A percentile compares a stretch with the other conserved stretches of the same genome.
phyloP scores from a whole-genome alignment of 1,140 invertebrate genomes.

The Papilio machaon region DNA sequence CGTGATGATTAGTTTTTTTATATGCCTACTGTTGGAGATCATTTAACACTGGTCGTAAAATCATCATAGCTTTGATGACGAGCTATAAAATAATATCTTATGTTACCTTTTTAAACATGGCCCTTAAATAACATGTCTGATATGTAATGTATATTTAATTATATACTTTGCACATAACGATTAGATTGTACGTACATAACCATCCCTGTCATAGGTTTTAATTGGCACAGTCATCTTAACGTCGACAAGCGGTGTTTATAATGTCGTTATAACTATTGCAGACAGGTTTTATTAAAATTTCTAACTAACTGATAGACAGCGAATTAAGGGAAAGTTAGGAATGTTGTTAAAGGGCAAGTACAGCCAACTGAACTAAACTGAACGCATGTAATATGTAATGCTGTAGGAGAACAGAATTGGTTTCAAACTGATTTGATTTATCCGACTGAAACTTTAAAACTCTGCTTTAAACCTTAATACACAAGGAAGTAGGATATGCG shows the following conservation, averaged over 20 bases:
- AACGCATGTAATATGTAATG: not conserved
- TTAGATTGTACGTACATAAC: not conserved
- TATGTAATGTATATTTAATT: conserved; percentile 15
- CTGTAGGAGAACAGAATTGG: not conserved
- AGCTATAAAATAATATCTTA: not conserved
- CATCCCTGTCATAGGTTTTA: conserved; percentile 33
- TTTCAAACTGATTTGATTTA: not conserved
- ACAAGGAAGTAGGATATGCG: not conserved
- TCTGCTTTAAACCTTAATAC: not conserved
- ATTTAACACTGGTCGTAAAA: not conserved
- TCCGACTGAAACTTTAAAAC: not conserved
- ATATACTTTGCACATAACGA: not conserved
- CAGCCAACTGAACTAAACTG: not conserved
- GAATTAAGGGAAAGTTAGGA: conserved; percentile 35
- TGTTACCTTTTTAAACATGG: not conserved
- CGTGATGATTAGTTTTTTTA: too few species aligned
- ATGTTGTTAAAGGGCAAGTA: conserved; percentile 36
- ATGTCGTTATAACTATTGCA: conserved; percentile 35
- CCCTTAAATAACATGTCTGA: not conserved
- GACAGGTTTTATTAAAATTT: conserved; percentile 38
- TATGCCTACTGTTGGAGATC: not conserved
- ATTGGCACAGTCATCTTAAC: conserved; percentile 13
- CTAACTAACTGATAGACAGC: conserved; percentile 22
- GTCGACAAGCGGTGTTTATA: conserved; percentile 9
- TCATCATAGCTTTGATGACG: not conserved